A percentile compares a stretch with the other conserved stretches of the same genome.
Evolutionary conservation across 2,888 invertebrate species (phyloP).

Genomic region (Germaria angustata): DNA sequence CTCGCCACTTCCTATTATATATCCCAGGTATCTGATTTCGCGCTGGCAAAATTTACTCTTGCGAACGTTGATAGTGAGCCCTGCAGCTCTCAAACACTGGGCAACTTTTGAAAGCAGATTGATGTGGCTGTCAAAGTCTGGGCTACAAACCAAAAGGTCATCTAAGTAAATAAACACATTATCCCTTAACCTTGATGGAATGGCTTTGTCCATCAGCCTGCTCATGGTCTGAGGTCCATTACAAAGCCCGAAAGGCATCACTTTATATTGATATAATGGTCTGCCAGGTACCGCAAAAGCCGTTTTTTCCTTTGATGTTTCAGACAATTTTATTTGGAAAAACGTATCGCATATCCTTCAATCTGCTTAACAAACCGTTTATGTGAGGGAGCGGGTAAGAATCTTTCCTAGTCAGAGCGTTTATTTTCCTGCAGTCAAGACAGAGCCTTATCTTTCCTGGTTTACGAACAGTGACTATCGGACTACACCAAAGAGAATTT

Average conservation of each 20-base stretch:
- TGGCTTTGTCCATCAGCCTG: not conserved
- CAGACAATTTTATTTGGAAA: not conserved
- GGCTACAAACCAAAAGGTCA: not conserved
- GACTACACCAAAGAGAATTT: no score
- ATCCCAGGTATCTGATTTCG: not conserved
- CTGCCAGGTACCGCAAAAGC: not conserved
- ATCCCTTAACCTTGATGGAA: not conserved
- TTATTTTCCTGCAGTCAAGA: not conserved
- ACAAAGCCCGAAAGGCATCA: not conserved
- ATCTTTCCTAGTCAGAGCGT: not conserved
- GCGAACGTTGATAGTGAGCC: not conserved
- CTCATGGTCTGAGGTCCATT: not conserved
- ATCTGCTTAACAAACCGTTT: not conserved
- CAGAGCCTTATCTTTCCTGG: not conserved
- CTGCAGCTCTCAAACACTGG: not conserved
- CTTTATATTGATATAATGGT: not conserved
- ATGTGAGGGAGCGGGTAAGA: not conserved
- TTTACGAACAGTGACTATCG: no score
- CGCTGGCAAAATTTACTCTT: not conserved
- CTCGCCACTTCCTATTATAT: not conserved
- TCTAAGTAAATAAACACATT: not conserved
- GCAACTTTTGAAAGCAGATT: not conserved
- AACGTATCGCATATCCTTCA: not conserved
- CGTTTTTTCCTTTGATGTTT: not conserved
- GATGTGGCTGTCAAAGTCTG: not conserved